Conservation (phyloP, 2,888 invertebrate genomes). For the Corythucha ciliata region DNA sequence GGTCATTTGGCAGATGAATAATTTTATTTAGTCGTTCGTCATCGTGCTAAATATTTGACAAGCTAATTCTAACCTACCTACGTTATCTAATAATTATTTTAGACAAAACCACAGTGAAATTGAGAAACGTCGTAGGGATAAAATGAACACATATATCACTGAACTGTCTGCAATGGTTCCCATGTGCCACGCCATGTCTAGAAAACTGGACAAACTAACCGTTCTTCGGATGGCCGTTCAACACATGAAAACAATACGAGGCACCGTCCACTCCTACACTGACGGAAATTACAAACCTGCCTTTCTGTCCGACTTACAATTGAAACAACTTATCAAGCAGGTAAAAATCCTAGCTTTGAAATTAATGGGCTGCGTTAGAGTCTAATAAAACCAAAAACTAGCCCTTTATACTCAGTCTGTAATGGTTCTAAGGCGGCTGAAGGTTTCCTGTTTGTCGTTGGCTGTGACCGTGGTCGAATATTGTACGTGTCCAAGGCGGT, state of each 20-base stretch:
- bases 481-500: conserved; percentile 86
- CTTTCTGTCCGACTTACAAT: conserved; percentile 75
- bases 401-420: not conserved
- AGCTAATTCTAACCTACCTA: too few species aligned
- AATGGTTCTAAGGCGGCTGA: conserved; percentile 61
- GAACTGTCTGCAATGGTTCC: conserved; percentile 83
- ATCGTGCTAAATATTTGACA: too few species aligned
- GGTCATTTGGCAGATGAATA: too few species aligned
- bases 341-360: conserved; percentile 42
- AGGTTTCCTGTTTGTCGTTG: conserved; percentile 84
- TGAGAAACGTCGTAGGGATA: conserved; percentile 86
- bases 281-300: conserved; percentile 68
- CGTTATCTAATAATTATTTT: not conserved
- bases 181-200: conserved; percentile 86
- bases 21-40: too few species aligned
- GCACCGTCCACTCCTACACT: conserved; percentile 63
- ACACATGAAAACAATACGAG: conserved; percentile 61
- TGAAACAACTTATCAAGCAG: conserved; percentile 74
- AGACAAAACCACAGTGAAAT: conserved; percentile 94
- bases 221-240: conserved; percentile 85
- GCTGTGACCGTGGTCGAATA: conserved; percentile 83
- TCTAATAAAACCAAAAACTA: too few species aligned
- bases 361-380: too few species aligned
- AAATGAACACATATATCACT: conserved; percentile 92
- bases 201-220: conserved; percentile 88